Evolutionary conservation across 2,888 invertebrate genomes (phyloP).

Genomic region (Cephalotes varians): DNA sequence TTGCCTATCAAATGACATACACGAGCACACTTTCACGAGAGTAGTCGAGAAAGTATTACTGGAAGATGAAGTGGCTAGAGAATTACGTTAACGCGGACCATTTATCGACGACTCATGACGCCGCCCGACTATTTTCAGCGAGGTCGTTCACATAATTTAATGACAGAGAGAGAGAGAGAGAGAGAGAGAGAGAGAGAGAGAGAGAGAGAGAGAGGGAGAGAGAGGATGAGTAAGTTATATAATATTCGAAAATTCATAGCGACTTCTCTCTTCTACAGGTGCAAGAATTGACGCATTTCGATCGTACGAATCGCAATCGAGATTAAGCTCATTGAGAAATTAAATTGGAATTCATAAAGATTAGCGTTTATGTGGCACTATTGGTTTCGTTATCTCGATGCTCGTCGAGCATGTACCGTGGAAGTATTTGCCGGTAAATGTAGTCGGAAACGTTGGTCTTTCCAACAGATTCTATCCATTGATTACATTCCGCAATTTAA

Average conservation of each 20-base stretch:
- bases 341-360: slow-evolving; percentile 14
- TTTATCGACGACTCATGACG: slow-evolving; percentile 48
- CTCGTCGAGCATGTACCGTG: background rate
- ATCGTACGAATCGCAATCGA: background rate
- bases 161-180: background rate
- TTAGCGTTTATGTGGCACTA: background rate
- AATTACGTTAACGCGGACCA: slow-evolving; percentile 33
- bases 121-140: slow-evolving; percentile 43
- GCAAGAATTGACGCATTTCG: background rate
- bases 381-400: slow-evolving; percentile 25
- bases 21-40: slow-evolving; percentile 18
- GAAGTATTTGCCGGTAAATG: slow-evolving; percentile 20
- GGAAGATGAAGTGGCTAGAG: slow-evolving; percentile 20
- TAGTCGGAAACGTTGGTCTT: slow-evolving; percentile 37
- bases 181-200: background rate
- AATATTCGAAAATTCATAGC: slow-evolving; percentile 2
- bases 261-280: background rate
- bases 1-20: slow-evolving; percentile 29
- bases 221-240: background rate
- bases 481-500: slow-evolving; percentile 54
- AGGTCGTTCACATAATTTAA: slow-evolving; percentile 40
- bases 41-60: slow-evolving; percentile 15
- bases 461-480: slow-evolving; percentile 46
- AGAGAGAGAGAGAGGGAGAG: no score
- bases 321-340: slow-evolving; percentile 17